A percentile compares a stretch with the other conserved stretches of the same genome.
Evolutionary conservation across 1,140 invertebrate genomes (phyloP).

Genomic region (Elymnias hypermnestra): DNA sequence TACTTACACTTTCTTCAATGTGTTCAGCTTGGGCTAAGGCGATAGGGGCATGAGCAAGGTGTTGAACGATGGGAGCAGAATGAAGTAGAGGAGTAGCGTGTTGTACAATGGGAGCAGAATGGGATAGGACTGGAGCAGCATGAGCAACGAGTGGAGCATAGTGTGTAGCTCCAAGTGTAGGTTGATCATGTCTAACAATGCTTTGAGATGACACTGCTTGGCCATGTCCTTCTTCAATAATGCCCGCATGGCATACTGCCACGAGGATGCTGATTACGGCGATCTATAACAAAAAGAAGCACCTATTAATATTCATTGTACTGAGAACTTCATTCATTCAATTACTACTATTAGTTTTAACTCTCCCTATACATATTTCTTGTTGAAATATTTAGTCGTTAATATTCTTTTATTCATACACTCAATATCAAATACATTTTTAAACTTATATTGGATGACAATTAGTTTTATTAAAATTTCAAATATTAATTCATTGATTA

Average conservation of each 20-base stretch:
- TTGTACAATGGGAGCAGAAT: slow-evolving; percentile 28
- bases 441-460: no score
- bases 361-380: no score
- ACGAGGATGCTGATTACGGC: slow-evolving; percentile 39
- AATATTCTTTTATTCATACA: no score
- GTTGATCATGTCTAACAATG: slow-evolving; percentile 59
- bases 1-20: slow-evolving; percentile 53
- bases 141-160: slow-evolving; percentile 34
- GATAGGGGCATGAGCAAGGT: slow-evolving; percentile 37
- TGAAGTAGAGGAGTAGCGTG: slow-evolving; percentile 40
- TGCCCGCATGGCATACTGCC: slow-evolving; percentile 45
- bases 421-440: no score
- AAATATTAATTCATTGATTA: no score
- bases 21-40: slow-evolving; percentile 36
- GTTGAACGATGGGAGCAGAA: slow-evolving; percentile 41
- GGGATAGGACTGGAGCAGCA: slow-evolving; percentile 33
- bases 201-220: slow-evolving; percentile 64
- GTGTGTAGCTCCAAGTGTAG: slow-evolving; percentile 29
- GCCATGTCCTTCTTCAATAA: slow-evolving; percentile 37
- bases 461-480: no score
- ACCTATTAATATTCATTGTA: not conserved
- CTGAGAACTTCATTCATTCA: no score
- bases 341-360: no score
- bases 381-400: no score
- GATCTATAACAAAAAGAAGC: slow-evolving; percentile 33